phyloP scores from a whole-genome alignment of 2,888 invertebrate genomes.

The Andrena flavipes region DNA sequence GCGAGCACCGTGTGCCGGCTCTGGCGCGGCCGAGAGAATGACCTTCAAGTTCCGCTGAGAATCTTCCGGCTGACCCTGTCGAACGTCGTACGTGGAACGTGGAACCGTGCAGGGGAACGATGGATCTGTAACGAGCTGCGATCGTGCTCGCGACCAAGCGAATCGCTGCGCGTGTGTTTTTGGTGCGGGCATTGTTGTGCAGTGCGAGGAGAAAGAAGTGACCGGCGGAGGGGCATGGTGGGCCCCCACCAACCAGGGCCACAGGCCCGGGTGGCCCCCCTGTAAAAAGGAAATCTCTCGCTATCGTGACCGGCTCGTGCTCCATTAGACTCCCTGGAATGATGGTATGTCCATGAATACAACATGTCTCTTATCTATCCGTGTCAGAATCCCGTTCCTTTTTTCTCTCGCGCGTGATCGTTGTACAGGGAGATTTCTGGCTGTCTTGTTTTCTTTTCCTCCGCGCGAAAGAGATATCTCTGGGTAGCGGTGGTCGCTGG shows the following conservation, averaged over 20 bases:
- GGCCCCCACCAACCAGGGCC: conserved; percentile 78
- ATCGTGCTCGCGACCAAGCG: conserved; percentile 4
- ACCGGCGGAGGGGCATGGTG: conserved; percentile 75
- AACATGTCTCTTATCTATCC: conserved; percentile 32
- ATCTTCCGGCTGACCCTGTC: conserved; percentile 9
- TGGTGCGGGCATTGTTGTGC: conserved; percentile 45
- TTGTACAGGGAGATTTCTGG: no score
- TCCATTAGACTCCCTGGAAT: conserved; percentile 80
- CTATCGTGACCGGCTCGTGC: conserved; percentile 66
- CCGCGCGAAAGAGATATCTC: background rate
- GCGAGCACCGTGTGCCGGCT: conserved; percentile 7
- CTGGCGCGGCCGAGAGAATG: conserved; percentile 64
- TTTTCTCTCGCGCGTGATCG: background rate
- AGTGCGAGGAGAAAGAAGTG: conserved; percentile 33
- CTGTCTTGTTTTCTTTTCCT: background rate
- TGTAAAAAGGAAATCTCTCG: conserved; percentile 75
- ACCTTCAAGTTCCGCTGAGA: conserved; percentile 75
- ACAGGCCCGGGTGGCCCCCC: conserved; percentile 76
- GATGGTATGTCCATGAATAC: conserved; percentile 79
- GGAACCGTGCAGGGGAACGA: background rate
- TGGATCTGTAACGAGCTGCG: background rate
- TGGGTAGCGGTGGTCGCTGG: background rate
- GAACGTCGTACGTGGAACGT: conserved; percentile 34
- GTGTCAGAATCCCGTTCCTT: conserved; percentile 12
- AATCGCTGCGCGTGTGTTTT: conserved; percentile 30